Base-by-base conservation (phyloP, 2,888 invertebrate species). In the Drosophila differens region DNA sequence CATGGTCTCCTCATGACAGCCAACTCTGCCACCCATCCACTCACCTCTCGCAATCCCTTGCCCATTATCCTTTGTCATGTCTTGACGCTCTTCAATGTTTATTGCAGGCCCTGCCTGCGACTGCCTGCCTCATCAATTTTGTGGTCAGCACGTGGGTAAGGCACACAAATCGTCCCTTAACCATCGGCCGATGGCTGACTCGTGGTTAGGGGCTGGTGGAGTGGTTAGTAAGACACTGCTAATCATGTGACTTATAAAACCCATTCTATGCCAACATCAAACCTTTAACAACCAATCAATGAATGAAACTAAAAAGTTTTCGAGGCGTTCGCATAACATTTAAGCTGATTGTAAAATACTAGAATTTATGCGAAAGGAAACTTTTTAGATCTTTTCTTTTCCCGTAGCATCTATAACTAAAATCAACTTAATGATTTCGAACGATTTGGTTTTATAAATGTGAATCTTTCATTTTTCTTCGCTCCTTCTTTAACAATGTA, bases 121-220 rank as follows among this genome's bases (percentile, higher is more conserved):
- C 33, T n/a, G 82, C 44, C 70, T 51, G 78, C 78, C 83, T 76
- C 83, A 83, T 83, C 89, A 85, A 88, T 88, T 88, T 82, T 68
- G 78, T 68, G 78, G 81, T 81, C 71, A 81, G 77, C 67, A 78
- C 78, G 77, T 78, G 78, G 76, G 70, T 41, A 16, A 41, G 77
- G 60, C 39, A 30, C 60, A 53, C 32, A 35, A 66, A 39, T 25
- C 19, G 55, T 57, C 28, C 22, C 59, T 39, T 28, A 39, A 54
- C 35, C 41, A 51, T 25, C 32, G 22, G 19, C 55, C 32, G 14
- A 28, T 28, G 22, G 22, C 47, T 25, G 22, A 25, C 16, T 4
- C 16, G 47, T 47, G 16, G 47, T 16, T 47, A 47, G 25, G 47
- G 4, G 16, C 47, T 47, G 47, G 47, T 25, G 47, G 47, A 47